phyloP scores from a whole-genome alignment of 2,797 vertebrate species.

The Gambelia wislizenii region DNA sequence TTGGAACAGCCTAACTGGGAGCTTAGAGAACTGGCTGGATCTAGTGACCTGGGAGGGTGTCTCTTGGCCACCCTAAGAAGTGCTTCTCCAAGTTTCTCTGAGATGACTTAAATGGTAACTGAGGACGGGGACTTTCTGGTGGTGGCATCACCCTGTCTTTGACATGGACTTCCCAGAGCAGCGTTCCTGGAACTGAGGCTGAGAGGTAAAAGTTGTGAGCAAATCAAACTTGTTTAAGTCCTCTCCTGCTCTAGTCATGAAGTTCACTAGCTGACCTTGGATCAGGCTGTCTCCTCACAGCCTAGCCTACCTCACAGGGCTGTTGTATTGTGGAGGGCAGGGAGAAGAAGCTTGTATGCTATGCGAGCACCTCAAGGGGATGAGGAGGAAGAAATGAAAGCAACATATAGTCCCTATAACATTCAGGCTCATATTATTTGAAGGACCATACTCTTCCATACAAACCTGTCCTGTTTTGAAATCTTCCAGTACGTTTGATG shows the following conservation, averaged over 20 bases:
- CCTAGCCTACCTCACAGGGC: background rate
- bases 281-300: background rate
- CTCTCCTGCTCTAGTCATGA: background rate
- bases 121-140: background rate
- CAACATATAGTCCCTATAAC: background rate
- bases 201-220: no score
- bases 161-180: background rate
- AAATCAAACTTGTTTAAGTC: background rate
- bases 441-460: no score
- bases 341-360: background rate
- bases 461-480: no score
- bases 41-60: background rate
- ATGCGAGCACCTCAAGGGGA: background rate
- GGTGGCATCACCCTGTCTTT: background rate
- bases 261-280: background rate
- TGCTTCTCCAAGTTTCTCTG: background rate
- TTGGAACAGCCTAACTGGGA: background rate
- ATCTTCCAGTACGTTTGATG: no score
- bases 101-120: background rate
- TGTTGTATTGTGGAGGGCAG: background rate
- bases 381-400: background rate
- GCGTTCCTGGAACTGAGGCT: background rate
- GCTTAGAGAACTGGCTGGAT: no score
- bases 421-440: no score
- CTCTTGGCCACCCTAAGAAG: no score